Evolutionary conservation across 2,888 invertebrate species (phyloP), one percentile per base, ranked within the genome.

Genomic region (Melanchra persicariae): DNA sequence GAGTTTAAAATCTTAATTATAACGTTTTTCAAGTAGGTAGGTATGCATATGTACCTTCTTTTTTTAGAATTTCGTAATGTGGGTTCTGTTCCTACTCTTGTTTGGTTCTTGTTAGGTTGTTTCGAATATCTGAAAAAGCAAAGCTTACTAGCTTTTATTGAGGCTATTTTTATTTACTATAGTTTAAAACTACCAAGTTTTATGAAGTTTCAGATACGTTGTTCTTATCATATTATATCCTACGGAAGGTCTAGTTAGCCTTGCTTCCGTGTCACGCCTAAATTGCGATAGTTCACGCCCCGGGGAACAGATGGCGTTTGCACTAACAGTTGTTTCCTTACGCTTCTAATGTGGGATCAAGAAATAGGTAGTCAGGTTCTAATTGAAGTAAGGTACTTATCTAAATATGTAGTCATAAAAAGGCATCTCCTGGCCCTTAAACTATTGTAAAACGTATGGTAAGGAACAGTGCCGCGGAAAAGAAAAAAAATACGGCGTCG

Each of bases 291-390:
- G 82, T 82, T 61, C 74, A 17, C 45, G 43, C 17, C 34, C 19
- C 17, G 3, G 4, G 17, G 26, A 43, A 79, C 8, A 80, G 80
- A 80, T 80, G 80, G 80, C 82, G 82, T 40, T 71, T 10, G 22
- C 12, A 43, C 34, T 58, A 60, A 22, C 54, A 60, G 6, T 51
- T 19, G 9, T 2, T 26, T 22, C 45, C 17, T n/a, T 22, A 24
- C 22, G 1, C 45, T 37, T 45, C 2, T 37, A 58, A 26, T 26
- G 12, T 43, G 6, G 8, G 49, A 26, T 24, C 12, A 26, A 22
- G 2, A 45, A 22, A 15, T 30, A 19, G 22, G 19, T 24, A 19
- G 34, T 22, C 19, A 52, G 12, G 2, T 12, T 51, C 10, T 51
- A 24, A 51, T 22, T 45, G 1, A 19, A 19, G 45, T 45, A 17